Base-by-base conservation (phyloP, 2,113 vertebrate species). In the Percopsis transmontana region DNA sequence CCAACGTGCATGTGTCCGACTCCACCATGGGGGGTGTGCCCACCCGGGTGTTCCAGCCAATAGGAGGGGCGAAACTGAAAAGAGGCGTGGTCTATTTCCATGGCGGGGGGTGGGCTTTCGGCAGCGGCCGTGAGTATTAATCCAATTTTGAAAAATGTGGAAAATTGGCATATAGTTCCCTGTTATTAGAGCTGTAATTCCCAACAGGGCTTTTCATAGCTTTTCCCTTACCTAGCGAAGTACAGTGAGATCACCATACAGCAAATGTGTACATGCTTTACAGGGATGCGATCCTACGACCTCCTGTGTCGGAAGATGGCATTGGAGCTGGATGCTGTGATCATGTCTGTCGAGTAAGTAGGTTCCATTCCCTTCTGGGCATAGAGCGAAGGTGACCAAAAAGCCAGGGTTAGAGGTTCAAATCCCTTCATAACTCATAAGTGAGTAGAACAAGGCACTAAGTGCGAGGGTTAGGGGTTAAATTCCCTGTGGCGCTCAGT, bases 341-440 rank as follows among this genome's bases (percentile, higher is more conserved):
- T 99, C 44, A 86, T 98, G 74, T 97, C 97, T 44, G 89, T 99
- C 5, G 96, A 99, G 97, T 99, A 77, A 95, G 97, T 95, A 20
- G 3, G 42, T 14, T 14, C 12, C 3, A 16, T 14, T 45, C 12
- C 15, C 42, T 45, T n/a, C n/a, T 12, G 11, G 42, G 12, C 42
- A 45, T 45, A 44, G 11, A 14, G 42, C 15, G 5, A 14, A 44
- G 11, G 15, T 4, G n/a, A 33, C 27, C 6, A 33, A 33, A 3
- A 33, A 6, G 27, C 27, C 27, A 33, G 27, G 27, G 27, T 33
- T 33, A 33, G 3, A 6, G 27, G 2, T 33, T 33, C 27, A 33
- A n/a, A n/a, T n/a, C n/a, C n/a, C 27, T 33, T 33, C 27, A 33
- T 33, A 5, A 33, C 27, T 33, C 3, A 33, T 33, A n/a, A n/a